phyloP scores from a whole-genome alignment of 2,113 vertebrate species.

The Athene cunicularia region DNA sequence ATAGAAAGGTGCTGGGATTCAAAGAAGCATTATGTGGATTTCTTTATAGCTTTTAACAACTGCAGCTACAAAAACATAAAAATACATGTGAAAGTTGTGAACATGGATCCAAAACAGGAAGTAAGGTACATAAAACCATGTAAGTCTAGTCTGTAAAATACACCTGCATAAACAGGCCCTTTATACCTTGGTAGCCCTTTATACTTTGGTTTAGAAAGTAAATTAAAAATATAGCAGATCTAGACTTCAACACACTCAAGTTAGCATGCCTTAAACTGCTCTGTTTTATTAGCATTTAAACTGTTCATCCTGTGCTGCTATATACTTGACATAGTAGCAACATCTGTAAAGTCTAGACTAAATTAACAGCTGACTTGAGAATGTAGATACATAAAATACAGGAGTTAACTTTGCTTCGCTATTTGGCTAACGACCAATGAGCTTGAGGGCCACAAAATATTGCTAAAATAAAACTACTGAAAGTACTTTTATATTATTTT shows the following conservation, averaged over 20 bases:
- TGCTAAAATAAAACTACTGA: background rate
- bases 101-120: background rate
- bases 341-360: background rate
- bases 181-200: background rate
- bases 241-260: background rate
- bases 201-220: background rate
- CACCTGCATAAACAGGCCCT: background rate
- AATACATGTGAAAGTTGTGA: background rate
- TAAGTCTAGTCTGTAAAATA: background rate
- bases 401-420: background rate
- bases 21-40: background rate
- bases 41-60: background rate
- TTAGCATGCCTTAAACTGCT: background rate
- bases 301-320: background rate
- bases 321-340: background rate
- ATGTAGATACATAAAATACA: background rate
- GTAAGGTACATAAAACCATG: background rate
- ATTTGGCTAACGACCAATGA: background rate
- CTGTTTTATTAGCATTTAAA: background rate
- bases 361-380: background rate
- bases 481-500: background rate
- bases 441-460: background rate
- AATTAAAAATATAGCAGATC: background rate
- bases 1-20: conserved; percentile 32
- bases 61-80: background rate